Percentiles rank a stretch among this genome's conserved stretches.
phyloP scores from a whole-genome alignment of 2,888 invertebrate genomes.

The Isoperla grammatica region DNA sequence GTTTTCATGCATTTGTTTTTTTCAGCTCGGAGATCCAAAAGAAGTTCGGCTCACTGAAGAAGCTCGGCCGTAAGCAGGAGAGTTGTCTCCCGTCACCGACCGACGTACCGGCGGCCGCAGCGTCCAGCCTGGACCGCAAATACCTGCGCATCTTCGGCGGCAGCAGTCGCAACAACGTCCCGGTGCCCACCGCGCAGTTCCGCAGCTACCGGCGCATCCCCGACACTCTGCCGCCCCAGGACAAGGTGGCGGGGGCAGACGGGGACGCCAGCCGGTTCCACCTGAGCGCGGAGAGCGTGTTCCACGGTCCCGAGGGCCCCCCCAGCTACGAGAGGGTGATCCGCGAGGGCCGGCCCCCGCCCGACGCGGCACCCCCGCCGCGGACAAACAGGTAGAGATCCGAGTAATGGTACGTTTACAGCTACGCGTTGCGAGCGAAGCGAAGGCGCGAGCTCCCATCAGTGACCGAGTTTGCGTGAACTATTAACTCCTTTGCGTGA shows the following conservation, averaged over 20 bases:
- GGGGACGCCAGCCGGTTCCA: slow-evolving; percentile 1
- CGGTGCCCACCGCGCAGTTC: slow-evolving; percentile 73
- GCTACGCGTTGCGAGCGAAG: too few relatives aligned
- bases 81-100: slow-evolving; percentile 34
- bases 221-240: background rate
- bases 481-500: too few relatives aligned
- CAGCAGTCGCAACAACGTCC: slow-evolving; percentile 44
- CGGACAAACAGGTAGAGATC: too few relatives aligned
- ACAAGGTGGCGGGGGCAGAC: background rate
- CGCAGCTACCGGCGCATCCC: slow-evolving; percentile 65
- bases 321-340: slow-evolving; percentile 6
- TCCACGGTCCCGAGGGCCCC: background rate
- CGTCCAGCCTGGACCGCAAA: slow-evolving; percentile 65
- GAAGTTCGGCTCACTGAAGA: slow-evolving; percentile 68
- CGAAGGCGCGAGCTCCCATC: too few relatives aligned
- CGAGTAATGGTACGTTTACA: too few relatives aligned
- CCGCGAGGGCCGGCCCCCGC: background rate
- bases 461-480: too few relatives aligned
- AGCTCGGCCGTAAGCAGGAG: slow-evolving; percentile 47
- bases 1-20: background rate
- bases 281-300: slow-evolving; percentile 15
- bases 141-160: slow-evolving; percentile 55
- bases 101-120: slow-evolving; percentile 34
- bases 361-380: background rate
- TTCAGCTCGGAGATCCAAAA: slow-evolving; percentile 41